A percentile compares a stretch with the other conserved stretches of the same genome.
phyloP scores from a whole-genome alignment of 2,888 invertebrate species.

The Lasioglossum morio region DNA sequence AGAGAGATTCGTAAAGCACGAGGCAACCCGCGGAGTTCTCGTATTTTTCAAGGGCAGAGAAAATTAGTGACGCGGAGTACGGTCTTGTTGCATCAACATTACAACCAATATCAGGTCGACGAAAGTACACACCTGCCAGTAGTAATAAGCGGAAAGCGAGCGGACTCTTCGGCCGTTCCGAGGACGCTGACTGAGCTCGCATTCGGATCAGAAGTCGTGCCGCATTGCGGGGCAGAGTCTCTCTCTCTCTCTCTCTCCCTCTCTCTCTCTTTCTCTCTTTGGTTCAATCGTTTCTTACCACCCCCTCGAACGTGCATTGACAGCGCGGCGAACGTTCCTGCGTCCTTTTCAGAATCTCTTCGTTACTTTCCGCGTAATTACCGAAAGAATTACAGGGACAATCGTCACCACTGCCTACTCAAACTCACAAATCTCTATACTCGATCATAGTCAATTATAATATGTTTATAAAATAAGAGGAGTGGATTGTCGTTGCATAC shows the following conservation, averaged over 20 bases:
- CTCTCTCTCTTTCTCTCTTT: constrained; percentile 37
- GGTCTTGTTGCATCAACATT: constrained; percentile 5
- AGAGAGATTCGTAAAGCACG: background rate
- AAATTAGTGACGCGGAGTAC: background rate
- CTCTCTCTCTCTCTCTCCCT: constrained; percentile 43
- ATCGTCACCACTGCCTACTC: constrained; percentile 32
- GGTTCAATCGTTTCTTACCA: constrained; percentile 36
- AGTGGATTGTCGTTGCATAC: background rate
- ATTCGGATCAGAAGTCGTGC: constrained; percentile 70
- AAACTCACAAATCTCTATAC: background rate
- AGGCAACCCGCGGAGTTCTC: background rate
- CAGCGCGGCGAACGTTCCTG: constrained; percentile 49
- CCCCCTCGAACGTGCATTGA: constrained; percentile 33
- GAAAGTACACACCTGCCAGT: constrained; percentile 26
- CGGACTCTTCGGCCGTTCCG: constrained; percentile 43
- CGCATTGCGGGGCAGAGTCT: constrained; percentile 71
- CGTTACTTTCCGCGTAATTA: constrained; percentile 64
- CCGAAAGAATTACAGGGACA: constrained; percentile 43
- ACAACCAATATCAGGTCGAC: background rate
- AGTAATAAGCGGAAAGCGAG: constrained; percentile 49
- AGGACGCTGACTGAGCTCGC: constrained; percentile 68
- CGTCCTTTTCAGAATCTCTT: constrained; percentile 56
- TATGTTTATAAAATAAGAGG: background rate
- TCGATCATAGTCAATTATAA: background rate
- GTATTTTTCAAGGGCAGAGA: background rate